Conservation (phyloP, 2,113 vertebrate species). For the Thinocorus orbignyianus region DNA sequence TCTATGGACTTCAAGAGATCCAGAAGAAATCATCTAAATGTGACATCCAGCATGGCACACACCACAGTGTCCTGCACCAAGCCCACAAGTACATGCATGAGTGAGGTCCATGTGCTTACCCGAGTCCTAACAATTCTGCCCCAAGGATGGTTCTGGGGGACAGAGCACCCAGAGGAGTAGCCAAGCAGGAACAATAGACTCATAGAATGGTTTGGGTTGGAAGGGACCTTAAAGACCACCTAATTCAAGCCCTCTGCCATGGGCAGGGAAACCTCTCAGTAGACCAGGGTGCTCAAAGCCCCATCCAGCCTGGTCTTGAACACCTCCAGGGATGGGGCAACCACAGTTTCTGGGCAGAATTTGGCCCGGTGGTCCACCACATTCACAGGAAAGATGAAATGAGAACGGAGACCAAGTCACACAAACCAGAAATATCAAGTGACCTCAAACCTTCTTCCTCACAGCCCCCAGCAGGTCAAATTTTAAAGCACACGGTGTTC, state of each 20-base stretch:
- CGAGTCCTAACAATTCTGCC: neutral
- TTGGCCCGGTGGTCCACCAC: neutral
- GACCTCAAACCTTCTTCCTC: neutral
- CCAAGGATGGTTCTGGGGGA: neutral
- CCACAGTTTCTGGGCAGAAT: neutral
- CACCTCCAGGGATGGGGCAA: neutral
- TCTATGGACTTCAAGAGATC: neutral
- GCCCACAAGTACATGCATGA: rapidly evolving
- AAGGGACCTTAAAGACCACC: neutral
- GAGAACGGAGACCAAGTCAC: neutral
- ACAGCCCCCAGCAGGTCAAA: neutral
- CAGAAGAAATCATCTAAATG: neutral
- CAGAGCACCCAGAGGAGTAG: neutral
- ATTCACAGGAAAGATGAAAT: neutral
- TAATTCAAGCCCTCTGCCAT: neutral
- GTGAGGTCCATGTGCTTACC: neutral
- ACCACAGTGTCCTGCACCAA: neutral
- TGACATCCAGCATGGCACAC: neutral
- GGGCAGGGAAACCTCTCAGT: neutral
- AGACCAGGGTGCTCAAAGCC: neutral
- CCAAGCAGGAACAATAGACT: neutral
- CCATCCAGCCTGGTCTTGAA: neutral
- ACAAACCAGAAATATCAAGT: neutral
- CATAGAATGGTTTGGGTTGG: neutral
- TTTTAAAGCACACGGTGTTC: neutral